These are phyloP conservation scores for Drosophila imparisetae DNA, from an alignment of 2,888 invertebrate species.

Conservation along the genomic window DNA sequence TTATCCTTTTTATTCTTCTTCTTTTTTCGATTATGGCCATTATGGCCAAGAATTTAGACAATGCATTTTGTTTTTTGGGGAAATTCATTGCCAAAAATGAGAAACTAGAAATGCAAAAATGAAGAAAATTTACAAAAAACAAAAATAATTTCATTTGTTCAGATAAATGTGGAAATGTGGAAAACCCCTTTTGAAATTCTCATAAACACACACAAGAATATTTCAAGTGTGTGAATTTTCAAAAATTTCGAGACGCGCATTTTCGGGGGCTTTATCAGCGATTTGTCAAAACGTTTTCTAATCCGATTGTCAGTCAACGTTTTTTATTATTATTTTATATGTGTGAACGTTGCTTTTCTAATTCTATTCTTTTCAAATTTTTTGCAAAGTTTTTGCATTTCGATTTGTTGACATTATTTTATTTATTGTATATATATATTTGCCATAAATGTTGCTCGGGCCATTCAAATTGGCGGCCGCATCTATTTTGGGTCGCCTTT, in stretches of 20 bases:
- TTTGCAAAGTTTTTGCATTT: background rate
- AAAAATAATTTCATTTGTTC: background rate
- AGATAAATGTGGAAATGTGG: background rate
- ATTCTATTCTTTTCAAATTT: background rate
- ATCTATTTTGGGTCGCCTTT: slow-evolving; percentile 59
- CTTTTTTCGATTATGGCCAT: background rate
- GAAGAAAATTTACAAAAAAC: background rate
- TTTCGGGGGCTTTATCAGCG: slow-evolving; percentile 51
- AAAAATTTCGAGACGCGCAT: slow-evolving; percentile 4
- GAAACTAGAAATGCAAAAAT: slow-evolving; percentile 2
- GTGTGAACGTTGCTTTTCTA: background rate
- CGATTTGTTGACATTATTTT: slow-evolving; percentile 45
- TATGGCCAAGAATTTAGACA: background rate
- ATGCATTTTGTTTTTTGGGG: background rate
- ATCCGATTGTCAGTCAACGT: slow-evolving; percentile 55
- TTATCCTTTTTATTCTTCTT: slow-evolving; percentile 5
- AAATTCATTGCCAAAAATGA: background rate
- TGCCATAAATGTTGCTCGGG: slow-evolving; percentile 74
- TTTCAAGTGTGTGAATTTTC: background rate
- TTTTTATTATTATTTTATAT: slow-evolving; percentile 11
- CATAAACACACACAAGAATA: background rate
- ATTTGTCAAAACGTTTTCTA: slow-evolving; percentile 77
- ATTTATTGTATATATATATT: slow-evolving; percentile 2
- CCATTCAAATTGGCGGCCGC: slow-evolving; percentile 72
- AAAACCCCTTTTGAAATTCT: background rate